These are phyloP conservation scores for Tromatobia lineatoria DNA, from an alignment of 2,888 invertebrate species.

Conservation along the genomic window DNA sequence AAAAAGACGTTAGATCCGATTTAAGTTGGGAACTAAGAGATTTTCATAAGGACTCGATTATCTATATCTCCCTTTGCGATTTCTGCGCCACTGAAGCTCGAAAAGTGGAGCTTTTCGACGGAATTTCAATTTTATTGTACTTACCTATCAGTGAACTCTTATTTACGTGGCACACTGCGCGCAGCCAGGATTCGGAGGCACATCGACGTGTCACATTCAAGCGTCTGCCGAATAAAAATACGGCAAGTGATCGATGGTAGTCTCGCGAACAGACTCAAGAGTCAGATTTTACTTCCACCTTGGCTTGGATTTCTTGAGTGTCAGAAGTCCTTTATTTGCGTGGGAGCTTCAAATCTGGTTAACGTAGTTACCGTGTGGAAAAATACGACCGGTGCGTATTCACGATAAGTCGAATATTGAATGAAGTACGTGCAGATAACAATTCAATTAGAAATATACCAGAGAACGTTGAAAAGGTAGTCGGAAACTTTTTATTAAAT, in stretches of 20 bases:
- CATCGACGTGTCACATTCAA: neutral
- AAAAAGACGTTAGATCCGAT: neutral
- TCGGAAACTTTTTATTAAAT: neutral
- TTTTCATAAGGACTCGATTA: slow-evolving; percentile 5
- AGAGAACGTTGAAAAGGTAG: neutral
- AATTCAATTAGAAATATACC: neutral
- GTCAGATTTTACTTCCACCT: slow-evolving; percentile 22
- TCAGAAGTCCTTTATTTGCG: neutral
- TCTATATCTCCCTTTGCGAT: neutral
- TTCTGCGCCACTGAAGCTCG: neutral
- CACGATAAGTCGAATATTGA: slow-evolving; percentile 2
- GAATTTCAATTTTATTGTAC: slow-evolving; percentile 34
- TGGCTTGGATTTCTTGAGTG: neutral
- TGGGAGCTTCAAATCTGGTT: neutral
- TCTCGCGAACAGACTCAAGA: neutral
- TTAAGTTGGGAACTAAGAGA: neutral
- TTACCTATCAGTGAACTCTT: slow-evolving; percentile 11
- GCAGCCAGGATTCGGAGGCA: neutral
- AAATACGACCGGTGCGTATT: neutral
- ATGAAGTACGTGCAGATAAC: neutral
- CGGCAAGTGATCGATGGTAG: slow-evolving; percentile 9
- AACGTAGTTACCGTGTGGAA: neutral
- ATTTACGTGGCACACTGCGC: slow-evolving; percentile 2
- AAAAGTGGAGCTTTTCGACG: slow-evolving; percentile 6
- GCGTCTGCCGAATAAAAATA: neutral